A percentile compares a stretch with the other conserved stretches of the same genome.
Evolutionary conservation across 92 coral and sea anemone genomes (phyloP).

Genomic region (Paragorgia papillata): DNA sequence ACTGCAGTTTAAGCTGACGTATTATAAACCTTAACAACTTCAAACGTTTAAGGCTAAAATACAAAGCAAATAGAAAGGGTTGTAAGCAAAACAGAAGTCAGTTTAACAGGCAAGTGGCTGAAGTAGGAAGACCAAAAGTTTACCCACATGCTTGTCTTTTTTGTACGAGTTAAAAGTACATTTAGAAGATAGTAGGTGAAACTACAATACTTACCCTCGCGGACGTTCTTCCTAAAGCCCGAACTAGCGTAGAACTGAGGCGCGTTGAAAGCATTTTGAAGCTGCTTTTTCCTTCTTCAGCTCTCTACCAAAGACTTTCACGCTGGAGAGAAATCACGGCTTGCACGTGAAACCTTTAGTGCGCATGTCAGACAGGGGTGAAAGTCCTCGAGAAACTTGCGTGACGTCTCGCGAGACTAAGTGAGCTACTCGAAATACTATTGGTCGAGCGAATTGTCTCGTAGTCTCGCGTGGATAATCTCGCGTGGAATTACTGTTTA

Average conservation of each 20-base stretch:
- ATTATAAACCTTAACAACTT: too few relatives aligned
- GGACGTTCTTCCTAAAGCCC: conserved; percentile 78
- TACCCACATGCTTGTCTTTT: background rate
- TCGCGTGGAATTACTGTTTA: too few relatives aligned
- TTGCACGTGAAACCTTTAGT: conserved; percentile 27
- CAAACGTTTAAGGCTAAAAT: too few relatives aligned
- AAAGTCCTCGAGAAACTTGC: conserved; percentile 1
- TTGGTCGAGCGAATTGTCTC: too few relatives aligned
- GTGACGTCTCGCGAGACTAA: background rate
- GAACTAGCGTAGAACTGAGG: conserved; percentile 75
- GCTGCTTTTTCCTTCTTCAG: conserved; percentile 22
- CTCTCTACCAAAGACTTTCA: conserved; percentile 25
- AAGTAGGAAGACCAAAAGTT: conserved; percentile 16
- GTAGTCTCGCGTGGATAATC: too few relatives aligned
- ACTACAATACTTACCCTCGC: conserved; percentile 73
- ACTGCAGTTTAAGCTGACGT: too few relatives aligned
- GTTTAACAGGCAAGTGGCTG: background rate
- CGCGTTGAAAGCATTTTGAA: conserved; percentile 90
- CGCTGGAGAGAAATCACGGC: conserved; percentile 39
- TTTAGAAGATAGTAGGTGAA: background rate
- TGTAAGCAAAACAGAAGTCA: background rate
- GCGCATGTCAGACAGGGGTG: conserved; percentile 16
- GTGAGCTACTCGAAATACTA: background rate
- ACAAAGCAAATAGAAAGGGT: too few relatives aligned
- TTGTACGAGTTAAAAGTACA: background rate